Conservation (phyloP, 2,797 vertebrate species). For the Pogonophryne albipinna region DNA sequence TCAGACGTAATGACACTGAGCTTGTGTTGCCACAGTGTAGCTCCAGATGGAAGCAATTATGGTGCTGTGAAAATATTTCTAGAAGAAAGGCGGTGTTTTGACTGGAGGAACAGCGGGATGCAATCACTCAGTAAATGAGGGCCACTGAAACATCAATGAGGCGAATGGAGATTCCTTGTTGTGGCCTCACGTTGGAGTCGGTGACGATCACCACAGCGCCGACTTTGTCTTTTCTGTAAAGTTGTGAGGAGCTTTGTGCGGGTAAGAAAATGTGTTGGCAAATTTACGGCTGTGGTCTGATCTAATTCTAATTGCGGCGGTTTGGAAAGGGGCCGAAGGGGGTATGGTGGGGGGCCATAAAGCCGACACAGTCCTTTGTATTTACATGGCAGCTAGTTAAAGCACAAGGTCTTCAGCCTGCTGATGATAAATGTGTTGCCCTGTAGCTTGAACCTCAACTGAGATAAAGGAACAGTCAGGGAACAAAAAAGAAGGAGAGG, state of each 20-base stretch:
- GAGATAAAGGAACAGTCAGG: slow-evolving; percentile 42
- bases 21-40: slow-evolving; percentile 71
- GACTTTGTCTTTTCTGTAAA: slow-evolving; percentile 20
- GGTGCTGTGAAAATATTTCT: slow-evolving; percentile 84
- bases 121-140: slow-evolving; percentile 82
- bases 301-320: slow-evolving; percentile 73
- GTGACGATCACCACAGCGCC: slow-evolving; percentile 31
- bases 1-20: slow-evolving; percentile 74
- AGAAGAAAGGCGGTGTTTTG: slow-evolving; percentile 82
- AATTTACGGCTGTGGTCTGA: slow-evolving; percentile 63
- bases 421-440: slow-evolving; percentile 64
- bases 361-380: slow-evolving; percentile 58
- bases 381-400: slow-evolving; percentile 64
- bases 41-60: slow-evolving; percentile 86
- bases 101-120: slow-evolving; percentile 80
- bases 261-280: slow-evolving; percentile 61
- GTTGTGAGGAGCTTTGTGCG: slow-evolving; percentile 45
- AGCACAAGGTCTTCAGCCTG: slow-evolving; percentile 40
- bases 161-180: slow-evolving; percentile 57
- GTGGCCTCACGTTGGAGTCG: slow-evolving; percentile 50
- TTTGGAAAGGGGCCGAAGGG: slow-evolving; percentile 53
- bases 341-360: slow-evolving; percentile 41
- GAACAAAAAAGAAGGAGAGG: slow-evolving; percentile 36
- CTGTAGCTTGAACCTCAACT: slow-evolving; percentile 54
- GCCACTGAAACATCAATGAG: slow-evolving; percentile 74